Conservation (phyloP, 2,113 vertebrate species). For the Alces alces region DNA sequence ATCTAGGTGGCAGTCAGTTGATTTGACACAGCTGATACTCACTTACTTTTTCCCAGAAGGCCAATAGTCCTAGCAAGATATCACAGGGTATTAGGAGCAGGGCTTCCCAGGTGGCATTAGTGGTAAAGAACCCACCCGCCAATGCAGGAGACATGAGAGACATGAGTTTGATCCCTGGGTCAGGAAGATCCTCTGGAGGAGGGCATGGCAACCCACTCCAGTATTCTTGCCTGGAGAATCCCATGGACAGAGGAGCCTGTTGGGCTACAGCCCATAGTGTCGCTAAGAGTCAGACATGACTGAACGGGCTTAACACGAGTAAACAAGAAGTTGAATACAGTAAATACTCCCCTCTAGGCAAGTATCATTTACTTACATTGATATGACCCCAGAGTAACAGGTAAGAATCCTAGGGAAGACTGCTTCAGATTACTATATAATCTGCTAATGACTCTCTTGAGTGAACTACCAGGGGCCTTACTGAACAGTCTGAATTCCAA, state of each 20-base stretch:
- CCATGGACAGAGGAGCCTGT: background rate
- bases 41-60: background rate
- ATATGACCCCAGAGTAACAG: background rate
- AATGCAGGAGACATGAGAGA: background rate
- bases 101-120: background rate
- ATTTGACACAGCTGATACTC: background rate
- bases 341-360: background rate
- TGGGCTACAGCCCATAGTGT: background rate
- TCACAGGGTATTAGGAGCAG: background rate
- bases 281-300: background rate
- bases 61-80: background rate
- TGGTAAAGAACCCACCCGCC: background rate
- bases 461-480: background rate
- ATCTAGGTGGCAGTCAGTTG: background rate
- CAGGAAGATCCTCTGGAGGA: background rate
- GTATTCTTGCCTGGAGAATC: background rate
- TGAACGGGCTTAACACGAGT: accelerated
- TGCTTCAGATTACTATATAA: background rate
- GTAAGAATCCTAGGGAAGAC: background rate
- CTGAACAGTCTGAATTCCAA: constrained; percentile 3
- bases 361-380: background rate
- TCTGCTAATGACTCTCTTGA: background rate
- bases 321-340: background rate
- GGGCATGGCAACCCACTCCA: background rate
- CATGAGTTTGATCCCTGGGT: background rate